Conservation (phyloP, 2,888 invertebrate genomes). For the Dilophus febrilis region DNA sequence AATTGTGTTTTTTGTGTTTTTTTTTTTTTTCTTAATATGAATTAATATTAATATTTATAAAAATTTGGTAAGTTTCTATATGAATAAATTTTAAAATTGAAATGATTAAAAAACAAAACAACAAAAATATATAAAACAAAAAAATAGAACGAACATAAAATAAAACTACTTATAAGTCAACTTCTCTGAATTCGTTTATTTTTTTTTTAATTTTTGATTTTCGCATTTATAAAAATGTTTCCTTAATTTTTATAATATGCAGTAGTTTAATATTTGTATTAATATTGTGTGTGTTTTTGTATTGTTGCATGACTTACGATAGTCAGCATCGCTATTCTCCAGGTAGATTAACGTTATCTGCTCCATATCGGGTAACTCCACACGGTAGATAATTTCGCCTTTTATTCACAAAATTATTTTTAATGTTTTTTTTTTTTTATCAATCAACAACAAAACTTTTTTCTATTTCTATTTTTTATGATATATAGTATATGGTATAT, state of each 20-base stretch:
- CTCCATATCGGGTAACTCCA: conserved; percentile 86
- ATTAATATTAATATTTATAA: too few species aligned
- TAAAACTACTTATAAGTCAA: background rate
- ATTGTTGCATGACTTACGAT: conserved; percentile 32
- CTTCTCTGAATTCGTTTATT: too few species aligned
- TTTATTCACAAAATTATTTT: conserved; percentile 24
- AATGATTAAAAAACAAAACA: too few species aligned
- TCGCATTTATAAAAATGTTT: too few species aligned
- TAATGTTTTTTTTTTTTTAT: too few species aligned
- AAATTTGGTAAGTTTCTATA: too few species aligned
- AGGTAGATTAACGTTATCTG: conserved; percentile 86
- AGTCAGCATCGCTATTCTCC: conserved; percentile 52
- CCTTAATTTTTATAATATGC: too few species aligned
- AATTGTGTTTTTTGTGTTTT: conserved; percentile 1
- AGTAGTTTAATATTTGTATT: too few species aligned
- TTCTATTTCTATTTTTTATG: conserved; percentile 2
- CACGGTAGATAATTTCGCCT: conserved; percentile 84
- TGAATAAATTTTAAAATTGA: too few species aligned
- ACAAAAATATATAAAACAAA: conserved; percentile 26
- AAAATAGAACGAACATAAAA: conserved; percentile 14
- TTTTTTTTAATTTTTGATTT: too few species aligned
- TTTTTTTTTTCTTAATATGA: conserved; percentile 10
- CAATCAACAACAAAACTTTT: background rate
- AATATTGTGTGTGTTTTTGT: conserved; percentile 17
- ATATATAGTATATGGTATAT: too few species aligned